Conservation (phyloP, 2,797 vertebrate genomes). For the Schizopygopsis pylzovi region DNA sequence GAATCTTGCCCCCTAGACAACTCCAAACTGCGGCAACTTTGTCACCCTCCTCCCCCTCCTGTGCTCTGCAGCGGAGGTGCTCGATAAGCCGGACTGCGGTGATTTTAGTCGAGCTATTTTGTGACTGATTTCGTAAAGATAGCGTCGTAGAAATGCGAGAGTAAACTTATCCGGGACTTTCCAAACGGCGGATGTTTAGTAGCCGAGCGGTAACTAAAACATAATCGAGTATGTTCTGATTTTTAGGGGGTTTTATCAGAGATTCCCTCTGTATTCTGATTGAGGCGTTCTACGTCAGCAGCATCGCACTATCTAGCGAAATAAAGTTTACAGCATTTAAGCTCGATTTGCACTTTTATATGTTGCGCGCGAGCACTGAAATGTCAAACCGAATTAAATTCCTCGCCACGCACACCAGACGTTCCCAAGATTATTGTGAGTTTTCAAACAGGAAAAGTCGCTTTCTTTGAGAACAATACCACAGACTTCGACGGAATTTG, state of each 20-base stretch:
- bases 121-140: neutral
- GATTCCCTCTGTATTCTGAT: neutral
- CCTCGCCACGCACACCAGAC: slow-evolving; percentile 16
- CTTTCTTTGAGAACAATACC: neutral
- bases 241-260: slow-evolving; percentile 1
- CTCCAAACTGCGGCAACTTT: slow-evolving; percentile 81
- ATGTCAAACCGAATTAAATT: slow-evolving; percentile 24
- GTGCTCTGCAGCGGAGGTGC: slow-evolving; percentile 65
- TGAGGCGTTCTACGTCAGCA: slow-evolving; percentile 25
- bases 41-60: slow-evolving; percentile 64
- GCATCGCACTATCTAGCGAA: slow-evolving; percentile 2
- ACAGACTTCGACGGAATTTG: neutral
- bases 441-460: slow-evolving; percentile 24
- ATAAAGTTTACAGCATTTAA: slow-evolving; percentile 39
- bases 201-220: neutral
- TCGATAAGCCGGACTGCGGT: slow-evolving; percentile 62
- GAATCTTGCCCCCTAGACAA: slow-evolving; percentile 18
- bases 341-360: neutral
- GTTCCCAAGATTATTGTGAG: neutral
- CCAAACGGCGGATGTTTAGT: slow-evolving; percentile 2
- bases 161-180: slow-evolving; percentile 34
- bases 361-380: neutral
- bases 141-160: neutral
- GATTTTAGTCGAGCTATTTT: slow-evolving; percentile 63
- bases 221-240: neutral